These are phyloP conservation scores for Tarsius wallacei DNA, from an alignment of 2,797 vertebrate species.

Conservation along the genomic window DNA sequence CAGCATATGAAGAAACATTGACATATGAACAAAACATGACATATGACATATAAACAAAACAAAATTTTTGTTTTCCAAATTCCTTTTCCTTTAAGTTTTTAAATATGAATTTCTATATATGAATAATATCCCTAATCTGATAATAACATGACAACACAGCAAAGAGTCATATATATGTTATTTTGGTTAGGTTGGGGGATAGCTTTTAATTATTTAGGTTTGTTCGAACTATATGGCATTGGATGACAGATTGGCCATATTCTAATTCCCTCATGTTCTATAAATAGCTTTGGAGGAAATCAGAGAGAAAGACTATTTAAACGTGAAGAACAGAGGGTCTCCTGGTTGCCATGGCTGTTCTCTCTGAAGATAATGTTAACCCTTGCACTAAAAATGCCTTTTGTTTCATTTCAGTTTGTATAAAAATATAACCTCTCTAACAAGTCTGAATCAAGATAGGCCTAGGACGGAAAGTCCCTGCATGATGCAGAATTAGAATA, in stretches of 20 bases:
- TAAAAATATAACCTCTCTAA: not conserved
- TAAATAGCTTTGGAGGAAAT: slow-evolving; percentile 3
- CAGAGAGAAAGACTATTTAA: slow-evolving; percentile 37
- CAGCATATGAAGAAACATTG: not conserved
- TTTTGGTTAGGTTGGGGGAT: not conserved
- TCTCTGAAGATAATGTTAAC: not conserved
- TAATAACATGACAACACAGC: not conserved
- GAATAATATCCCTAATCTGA: not conserved
- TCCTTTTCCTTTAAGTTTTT: slow-evolving; percentile 13
- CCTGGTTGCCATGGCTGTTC: not conserved
- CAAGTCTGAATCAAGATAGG: not conserved
- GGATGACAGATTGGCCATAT: slow-evolving; percentile 4
- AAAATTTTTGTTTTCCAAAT: not conserved
- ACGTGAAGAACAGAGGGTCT: not conserved
- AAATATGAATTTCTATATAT: too few species aligned
- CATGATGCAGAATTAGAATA: not conserved
- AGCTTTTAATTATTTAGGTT: not conserved
- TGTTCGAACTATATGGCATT: not conserved
- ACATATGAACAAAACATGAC: too few species aligned
- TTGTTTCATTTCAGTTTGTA: not conserved
- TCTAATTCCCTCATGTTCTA: not conserved
- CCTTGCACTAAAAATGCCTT: not conserved
- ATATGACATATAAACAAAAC: too few species aligned
- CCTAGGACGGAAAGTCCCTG: not conserved
- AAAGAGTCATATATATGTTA: not conserved